phyloP scores from a whole-genome alignment of 2,797 vertebrate genomes.

The Apogon hyalosoma region DNA sequence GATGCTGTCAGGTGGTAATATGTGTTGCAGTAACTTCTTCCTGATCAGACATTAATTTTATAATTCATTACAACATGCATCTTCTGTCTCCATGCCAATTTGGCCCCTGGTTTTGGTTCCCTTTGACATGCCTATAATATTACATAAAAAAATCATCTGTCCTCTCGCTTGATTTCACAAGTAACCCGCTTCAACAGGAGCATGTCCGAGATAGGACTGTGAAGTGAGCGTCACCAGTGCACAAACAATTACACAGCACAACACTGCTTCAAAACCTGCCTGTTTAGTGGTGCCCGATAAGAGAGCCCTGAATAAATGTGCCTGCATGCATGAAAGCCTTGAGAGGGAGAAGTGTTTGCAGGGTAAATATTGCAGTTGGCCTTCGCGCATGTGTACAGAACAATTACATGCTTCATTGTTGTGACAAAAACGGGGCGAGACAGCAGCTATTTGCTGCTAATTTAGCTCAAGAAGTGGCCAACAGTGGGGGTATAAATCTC shows the following conservation, averaged over 20 bases:
- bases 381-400: slow-evolving; percentile 56
- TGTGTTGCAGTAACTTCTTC: slow-evolving; percentile 6
- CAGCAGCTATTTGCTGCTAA: slow-evolving; percentile 57
- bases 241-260: slow-evolving; percentile 59
- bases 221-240: slow-evolving; percentile 36
- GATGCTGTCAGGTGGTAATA: slow-evolving; percentile 1
- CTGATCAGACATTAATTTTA: slow-evolving; percentile 37
- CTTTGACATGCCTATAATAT: slow-evolving; percentile 20
- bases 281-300: slow-evolving; percentile 63
- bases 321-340: slow-evolving; percentile 62
- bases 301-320: slow-evolving; percentile 57
- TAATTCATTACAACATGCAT: slow-evolving; percentile 31
- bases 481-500: slow-evolving; percentile 26
- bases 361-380: slow-evolving; percentile 58
- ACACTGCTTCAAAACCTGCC: slow-evolving; percentile 43
- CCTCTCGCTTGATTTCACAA: slow-evolving; percentile 40
- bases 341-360: slow-evolving; percentile 47
- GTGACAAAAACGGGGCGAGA: slow-evolving; percentile 54
- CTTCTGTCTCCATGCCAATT: slow-evolving; percentile 21
- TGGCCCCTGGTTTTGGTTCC: slow-evolving; percentile 5
- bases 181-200: slow-evolving; percentile 41
- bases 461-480: slow-evolving; percentile 54
- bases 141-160: slow-evolving; percentile 7
- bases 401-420: slow-evolving; percentile 71
- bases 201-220: slow-evolving; percentile 45